Percentiles rank a stretch among this genome's conserved stretches.
phyloP scores from a whole-genome alignment of 2,113 vertebrate species.

The Parotia lawesii region DNA sequence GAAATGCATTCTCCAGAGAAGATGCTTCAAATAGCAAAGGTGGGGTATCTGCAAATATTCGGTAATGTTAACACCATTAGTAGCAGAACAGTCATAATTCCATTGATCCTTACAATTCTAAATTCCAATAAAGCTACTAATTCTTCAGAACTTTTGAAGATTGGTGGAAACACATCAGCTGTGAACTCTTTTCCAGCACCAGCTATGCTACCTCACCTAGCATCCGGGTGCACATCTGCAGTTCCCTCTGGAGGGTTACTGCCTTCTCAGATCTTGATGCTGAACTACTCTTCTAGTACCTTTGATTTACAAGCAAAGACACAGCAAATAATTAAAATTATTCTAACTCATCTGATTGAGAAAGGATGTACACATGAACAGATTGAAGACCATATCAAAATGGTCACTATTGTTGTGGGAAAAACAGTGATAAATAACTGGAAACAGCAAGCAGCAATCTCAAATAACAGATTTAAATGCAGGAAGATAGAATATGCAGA shows the following conservation, averaged over 20 bases:
- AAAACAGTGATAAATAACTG: neutral
- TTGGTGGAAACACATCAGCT: neutral
- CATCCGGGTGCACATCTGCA: neutral
- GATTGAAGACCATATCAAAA: neutral
- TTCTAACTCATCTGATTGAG: neutral
- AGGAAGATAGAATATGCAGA: neutral
- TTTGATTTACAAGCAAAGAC: neutral
- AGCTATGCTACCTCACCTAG: neutral
- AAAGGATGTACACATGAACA: neutral
- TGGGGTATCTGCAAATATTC: conserved; percentile 76
- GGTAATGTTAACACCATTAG: conserved; percentile 42
- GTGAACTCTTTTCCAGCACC: neutral
- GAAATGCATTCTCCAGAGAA: conserved; percentile 86
- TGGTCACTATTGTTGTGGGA: neutral
- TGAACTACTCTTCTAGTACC: neutral
- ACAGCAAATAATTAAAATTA: neutral
- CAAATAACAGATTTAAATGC: neutral
- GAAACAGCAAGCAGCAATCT: neutral
- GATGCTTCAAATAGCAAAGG: conserved; percentile 90
- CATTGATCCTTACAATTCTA: neutral
- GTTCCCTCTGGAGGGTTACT: neutral
- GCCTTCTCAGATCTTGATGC: neutral
- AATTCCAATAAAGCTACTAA: neutral
- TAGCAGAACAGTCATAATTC: conserved; percentile 34
- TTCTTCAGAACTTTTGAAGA: neutral